Conservation (phyloP, 2,888 invertebrate species). For the Schrankia costaestrigalis region DNA sequence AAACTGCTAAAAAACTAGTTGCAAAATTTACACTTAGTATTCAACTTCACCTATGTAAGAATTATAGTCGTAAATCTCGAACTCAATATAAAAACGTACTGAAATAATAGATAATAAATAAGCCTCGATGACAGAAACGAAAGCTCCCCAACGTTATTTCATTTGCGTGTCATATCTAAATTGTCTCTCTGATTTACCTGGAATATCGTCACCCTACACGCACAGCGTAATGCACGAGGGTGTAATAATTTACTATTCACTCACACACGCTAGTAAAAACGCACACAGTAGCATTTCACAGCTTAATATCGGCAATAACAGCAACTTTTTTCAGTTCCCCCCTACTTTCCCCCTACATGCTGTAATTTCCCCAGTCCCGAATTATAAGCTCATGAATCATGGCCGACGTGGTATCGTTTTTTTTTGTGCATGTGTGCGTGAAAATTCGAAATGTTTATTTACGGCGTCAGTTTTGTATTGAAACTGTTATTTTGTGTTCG, state of each 20-base stretch:
- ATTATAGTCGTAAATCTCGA: slow-evolving; percentile 16
- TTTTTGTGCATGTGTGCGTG: slow-evolving; percentile 16
- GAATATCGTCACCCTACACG: slow-evolving; percentile 37
- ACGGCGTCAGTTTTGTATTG: slow-evolving; percentile 27
- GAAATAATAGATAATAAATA: slow-evolving; percentile 18
- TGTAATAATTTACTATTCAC: slow-evolving; percentile 60
- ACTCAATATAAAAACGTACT: slow-evolving; percentile 12
- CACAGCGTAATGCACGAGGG: slow-evolving; percentile 39
- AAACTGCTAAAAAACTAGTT: too few relatives aligned
- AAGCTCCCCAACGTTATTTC: slow-evolving; percentile 14
- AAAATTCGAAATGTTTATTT: slow-evolving; percentile 25
- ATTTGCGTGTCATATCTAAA: slow-evolving; percentile 28
- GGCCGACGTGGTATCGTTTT: slow-evolving; percentile 26
- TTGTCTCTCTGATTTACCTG: slow-evolving; percentile 24
- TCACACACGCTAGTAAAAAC: slow-evolving; percentile 13
- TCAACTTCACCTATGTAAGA: too few relatives aligned
- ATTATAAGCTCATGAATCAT: slow-evolving; percentile 67
- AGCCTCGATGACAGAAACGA: slow-evolving; percentile 11
- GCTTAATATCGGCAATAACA: slow-evolving; percentile 68
- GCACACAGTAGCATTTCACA: slow-evolving; percentile 28
- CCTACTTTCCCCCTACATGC: slow-evolving; percentile 34
- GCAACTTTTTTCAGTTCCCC: slow-evolving; percentile 27
- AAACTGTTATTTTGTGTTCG: slow-evolving; percentile 19
- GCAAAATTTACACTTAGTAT: too few relatives aligned
- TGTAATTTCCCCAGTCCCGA: slow-evolving; percentile 55